phyloP scores from a whole-genome alignment of 1,140 invertebrate genomes.

The Heliconius hewitsoni region DNA sequence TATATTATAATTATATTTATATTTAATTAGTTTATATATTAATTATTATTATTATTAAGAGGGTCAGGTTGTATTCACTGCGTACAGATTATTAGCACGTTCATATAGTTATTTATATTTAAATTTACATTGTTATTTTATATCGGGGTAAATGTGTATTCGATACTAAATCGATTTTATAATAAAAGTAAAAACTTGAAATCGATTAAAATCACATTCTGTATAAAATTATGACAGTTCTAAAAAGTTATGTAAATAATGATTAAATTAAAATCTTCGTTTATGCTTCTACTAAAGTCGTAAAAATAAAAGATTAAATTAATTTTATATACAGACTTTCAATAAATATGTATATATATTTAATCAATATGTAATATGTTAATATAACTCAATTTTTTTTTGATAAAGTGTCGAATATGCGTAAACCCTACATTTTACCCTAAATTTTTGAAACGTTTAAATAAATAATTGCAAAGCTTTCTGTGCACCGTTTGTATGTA shows the following conservation, averaged over 20 bases:
- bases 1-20: background rate
- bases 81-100: conserved; percentile 16
- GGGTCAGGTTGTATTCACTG: conserved; percentile 16
- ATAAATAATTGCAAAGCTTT: conserved; percentile 43
- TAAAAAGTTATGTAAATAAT: no score
- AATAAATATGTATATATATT: background rate
- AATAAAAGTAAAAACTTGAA: background rate
- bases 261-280: no score
- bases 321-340: no score
- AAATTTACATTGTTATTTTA: conserved; percentile 19
- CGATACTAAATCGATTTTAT: conserved; percentile 11
- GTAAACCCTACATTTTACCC: background rate
- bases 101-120: conserved; percentile 7
- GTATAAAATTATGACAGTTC: no score
- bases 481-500: conserved; percentile 52
- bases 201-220: background rate
- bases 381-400: background rate
- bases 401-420: background rate
- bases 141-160: background rate
- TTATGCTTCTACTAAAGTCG: no score
- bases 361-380: background rate
- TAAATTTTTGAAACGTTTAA: conserved; percentile 5
- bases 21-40: background rate
- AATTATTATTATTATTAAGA: background rate
- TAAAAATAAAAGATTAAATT: no score